Evolutionary conservation across 2,888 invertebrate genomes (phyloP).

Genomic region (Ecliptopera silaceata): DNA sequence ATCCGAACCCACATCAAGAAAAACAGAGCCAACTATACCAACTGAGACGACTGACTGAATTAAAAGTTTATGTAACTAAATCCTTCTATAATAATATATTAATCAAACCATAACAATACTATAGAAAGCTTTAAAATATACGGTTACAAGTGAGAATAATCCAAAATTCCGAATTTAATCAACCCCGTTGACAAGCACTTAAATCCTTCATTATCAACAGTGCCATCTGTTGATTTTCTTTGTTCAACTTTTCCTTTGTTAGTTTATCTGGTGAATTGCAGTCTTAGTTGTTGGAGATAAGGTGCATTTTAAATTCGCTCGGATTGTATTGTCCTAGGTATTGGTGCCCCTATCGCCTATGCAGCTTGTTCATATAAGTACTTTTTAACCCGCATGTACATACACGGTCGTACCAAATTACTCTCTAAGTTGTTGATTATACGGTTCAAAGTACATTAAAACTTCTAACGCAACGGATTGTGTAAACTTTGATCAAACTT

Average conservation of each 20-base stretch:
- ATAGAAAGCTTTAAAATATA: no score
- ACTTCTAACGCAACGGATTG: background rate
- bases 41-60: no score
- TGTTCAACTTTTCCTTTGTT: constrained; percentile 49
- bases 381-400: constrained; percentile 4
- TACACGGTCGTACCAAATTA: background rate
- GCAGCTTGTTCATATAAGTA: constrained; percentile 46
- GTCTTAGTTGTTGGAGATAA: constrained; percentile 52
- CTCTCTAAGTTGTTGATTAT: background rate
- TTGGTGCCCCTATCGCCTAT: constrained; percentile 62
- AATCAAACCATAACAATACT: no score
- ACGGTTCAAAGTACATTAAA: background rate
- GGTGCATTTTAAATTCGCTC: constrained; percentile 49
- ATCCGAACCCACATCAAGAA: no score
- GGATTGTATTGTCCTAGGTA: constrained; percentile 56
- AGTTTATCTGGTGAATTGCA: constrained; percentile 45
- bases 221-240: constrained; percentile 75
- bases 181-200: constrained; percentile 25
- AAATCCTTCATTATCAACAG: constrained; percentile 34
- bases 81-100: no score
- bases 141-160: background rate
- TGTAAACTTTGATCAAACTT: constrained; percentile 2
- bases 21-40: no score
- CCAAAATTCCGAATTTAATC: constrained; percentile 8
- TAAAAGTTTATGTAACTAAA: no score